A percentile compares a stretch with the other conserved stretches of the same genome.
These are phyloP conservation scores for Scalopus aquaticus DNA, from an alignment of 2,113 vertebrate genomes.

Conservation along the genomic window DNA sequence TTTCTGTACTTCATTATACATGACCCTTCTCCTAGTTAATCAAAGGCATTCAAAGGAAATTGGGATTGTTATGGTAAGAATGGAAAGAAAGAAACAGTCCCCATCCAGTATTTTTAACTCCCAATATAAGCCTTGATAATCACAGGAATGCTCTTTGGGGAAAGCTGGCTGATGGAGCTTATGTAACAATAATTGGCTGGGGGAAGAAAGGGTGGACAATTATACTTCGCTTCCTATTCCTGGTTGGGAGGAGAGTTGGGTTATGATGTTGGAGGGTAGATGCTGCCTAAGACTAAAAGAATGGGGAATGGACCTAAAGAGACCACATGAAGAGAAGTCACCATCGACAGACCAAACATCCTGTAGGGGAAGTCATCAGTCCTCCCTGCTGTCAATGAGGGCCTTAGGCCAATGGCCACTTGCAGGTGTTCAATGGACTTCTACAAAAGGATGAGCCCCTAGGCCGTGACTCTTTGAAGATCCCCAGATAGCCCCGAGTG, in stretches of 20 bases:
- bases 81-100: slow-evolving; percentile 37
- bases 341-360: background rate
- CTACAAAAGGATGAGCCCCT: background rate
- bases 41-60: slow-evolving; percentile 71
- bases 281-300: background rate
- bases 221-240: background rate
- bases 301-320: background rate
- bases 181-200: background rate
- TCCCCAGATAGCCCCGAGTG: background rate
- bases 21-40: slow-evolving; percentile 68
- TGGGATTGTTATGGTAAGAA: slow-evolving; percentile 62
- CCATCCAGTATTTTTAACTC: slow-evolving; percentile 41
- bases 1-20: slow-evolving; percentile 59
- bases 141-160: background rate
- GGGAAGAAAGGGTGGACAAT: background rate
- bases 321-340: background rate
- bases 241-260: background rate
- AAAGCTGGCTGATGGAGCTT: slow-evolving; percentile 31
- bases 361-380: background rate
- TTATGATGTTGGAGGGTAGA: background rate
- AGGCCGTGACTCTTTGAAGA: background rate
- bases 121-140: slow-evolving; percentile 37
- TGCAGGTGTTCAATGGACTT: background rate
- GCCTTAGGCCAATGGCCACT: background rate
- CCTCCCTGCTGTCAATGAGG: background rate